phyloP scores from a whole-genome alignment of 2,888 invertebrate species.

The Thysanoteuthis rhombus region DNA sequence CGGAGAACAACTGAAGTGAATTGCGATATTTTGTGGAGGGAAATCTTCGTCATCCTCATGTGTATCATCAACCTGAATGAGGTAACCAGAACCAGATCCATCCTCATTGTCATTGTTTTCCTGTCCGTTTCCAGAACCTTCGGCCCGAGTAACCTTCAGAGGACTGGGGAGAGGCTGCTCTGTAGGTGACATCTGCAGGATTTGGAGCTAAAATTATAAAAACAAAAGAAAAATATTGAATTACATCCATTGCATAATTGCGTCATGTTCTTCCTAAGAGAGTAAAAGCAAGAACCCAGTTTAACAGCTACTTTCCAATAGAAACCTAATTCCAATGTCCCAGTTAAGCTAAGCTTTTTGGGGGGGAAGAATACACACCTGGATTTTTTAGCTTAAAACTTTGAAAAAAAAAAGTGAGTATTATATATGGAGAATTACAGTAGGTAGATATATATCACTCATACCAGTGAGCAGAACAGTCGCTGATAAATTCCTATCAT shows the following conservation, averaged over 20 bases:
- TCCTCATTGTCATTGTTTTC: neutral
- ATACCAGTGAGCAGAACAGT: no score
- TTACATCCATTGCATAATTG: neutral
- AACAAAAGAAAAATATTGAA: neutral
- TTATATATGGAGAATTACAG: no score
- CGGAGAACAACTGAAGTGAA: slow-evolving; percentile 41
- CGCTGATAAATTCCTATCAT: no score
- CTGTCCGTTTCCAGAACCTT: neutral
- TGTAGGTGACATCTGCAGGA: neutral
- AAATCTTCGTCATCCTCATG: slow-evolving; percentile 56
- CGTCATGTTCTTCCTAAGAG: neutral
- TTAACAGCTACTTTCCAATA: no score
- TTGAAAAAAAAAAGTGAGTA: no score
- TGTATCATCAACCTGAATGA: slow-evolving; percentile 35
- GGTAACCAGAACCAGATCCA: slow-evolving; percentile 31
- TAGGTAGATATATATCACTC: no score
- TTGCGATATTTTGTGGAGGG: slow-evolving; percentile 37
- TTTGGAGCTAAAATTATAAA: neutral
- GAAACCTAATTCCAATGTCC: no score
- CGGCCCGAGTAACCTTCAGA: neutral
- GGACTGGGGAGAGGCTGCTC: slow-evolving; percentile 15
- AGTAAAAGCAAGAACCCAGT: neutral
- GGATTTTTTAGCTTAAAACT: no score
- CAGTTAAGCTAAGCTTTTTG: no score
- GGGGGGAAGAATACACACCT: no score